A percentile compares a stretch with the other conserved stretches of the same genome.
Conservation (phyloP, 2,888 invertebrate species). For the Phytoseiulus persimilis region DNA sequence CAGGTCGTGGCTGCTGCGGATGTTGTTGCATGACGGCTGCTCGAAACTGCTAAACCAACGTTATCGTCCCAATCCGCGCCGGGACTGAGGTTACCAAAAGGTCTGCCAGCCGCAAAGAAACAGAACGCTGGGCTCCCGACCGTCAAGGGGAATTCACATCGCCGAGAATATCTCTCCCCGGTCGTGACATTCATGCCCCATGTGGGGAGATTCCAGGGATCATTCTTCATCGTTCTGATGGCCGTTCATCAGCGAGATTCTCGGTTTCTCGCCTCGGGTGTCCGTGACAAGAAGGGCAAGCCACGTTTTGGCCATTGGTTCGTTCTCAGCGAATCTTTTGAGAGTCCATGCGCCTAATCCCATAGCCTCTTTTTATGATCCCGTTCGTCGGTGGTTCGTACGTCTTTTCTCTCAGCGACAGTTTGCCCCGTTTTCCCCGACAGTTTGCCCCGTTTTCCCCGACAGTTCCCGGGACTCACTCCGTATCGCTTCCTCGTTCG, state of each 20-base stretch:
- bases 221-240: not conserved
- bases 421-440: not conserved
- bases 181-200: not conserved
- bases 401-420: not conserved
- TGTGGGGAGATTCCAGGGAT: not conserved
- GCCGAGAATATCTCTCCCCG: not conserved
- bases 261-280: not conserved
- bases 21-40: not conserved
- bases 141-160: too few species aligned
- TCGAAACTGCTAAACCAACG: too few species aligned
- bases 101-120: too few species aligned
- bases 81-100: too few species aligned
- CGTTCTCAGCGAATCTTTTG: not conserved
- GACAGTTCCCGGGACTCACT: not conserved
- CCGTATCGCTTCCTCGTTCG: not conserved
- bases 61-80: too few species aligned
- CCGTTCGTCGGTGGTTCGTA: not conserved
- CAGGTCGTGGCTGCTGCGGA: not conserved
- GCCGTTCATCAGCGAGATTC: not conserved
- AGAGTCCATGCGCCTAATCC: not conserved
- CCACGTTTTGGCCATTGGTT: not conserved
- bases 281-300: not conserved
- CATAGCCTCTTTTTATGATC: not conserved
- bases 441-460: not conserved
- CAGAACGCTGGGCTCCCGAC: too few species aligned